Evolutionary conservation across 2,888 invertebrate species (phyloP).

Genomic region (Pediacus dermestoides): DNA sequence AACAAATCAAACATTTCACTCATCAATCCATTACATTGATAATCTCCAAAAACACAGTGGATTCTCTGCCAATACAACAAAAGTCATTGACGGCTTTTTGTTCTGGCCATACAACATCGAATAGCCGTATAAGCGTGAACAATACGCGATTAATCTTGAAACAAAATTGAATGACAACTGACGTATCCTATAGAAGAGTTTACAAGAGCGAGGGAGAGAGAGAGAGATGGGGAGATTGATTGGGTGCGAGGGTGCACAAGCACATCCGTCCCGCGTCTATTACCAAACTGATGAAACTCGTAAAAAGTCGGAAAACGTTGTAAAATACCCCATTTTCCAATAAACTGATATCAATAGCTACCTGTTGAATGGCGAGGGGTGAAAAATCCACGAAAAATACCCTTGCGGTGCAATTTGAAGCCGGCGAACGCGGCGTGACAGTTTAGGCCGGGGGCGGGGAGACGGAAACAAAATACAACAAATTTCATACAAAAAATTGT

Average conservation of each 20-base stretch:
- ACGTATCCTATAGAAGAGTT: constrained; percentile 32
- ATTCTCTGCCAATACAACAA: too few species aligned
- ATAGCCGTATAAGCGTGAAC: constrained; percentile 38
- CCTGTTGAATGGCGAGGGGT: constrained; percentile 46
- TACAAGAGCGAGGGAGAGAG: constrained; percentile 17
- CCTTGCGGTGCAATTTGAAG: constrained; percentile 8
- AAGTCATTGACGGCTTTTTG: constrained; percentile 34
- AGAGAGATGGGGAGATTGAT: constrained; percentile 18
- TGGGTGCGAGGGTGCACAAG: constrained; percentile 13
- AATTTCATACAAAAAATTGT: too few species aligned
- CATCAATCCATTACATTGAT: constrained; percentile 32
- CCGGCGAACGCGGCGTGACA: too few species aligned
- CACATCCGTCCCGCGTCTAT: constrained; percentile 13
- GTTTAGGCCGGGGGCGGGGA: too few species aligned
- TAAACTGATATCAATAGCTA: constrained; percentile 53
- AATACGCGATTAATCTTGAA: constrained; percentile 38
- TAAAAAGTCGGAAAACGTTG: constrained; percentile 44
- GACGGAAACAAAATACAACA: too few species aligned
- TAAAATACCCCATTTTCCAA: constrained; percentile 52
- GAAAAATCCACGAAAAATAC: constrained; percentile 26
- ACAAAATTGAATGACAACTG: constrained; percentile 39
- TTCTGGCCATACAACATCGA: too few species aligned
- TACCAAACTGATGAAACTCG: constrained; percentile 26
- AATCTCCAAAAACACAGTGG: constrained; percentile 12
- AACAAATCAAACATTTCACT: constrained; percentile 37